Conservation (phyloP, 1,140 invertebrate genomes). For the Octopus bimaculoides region DNA sequence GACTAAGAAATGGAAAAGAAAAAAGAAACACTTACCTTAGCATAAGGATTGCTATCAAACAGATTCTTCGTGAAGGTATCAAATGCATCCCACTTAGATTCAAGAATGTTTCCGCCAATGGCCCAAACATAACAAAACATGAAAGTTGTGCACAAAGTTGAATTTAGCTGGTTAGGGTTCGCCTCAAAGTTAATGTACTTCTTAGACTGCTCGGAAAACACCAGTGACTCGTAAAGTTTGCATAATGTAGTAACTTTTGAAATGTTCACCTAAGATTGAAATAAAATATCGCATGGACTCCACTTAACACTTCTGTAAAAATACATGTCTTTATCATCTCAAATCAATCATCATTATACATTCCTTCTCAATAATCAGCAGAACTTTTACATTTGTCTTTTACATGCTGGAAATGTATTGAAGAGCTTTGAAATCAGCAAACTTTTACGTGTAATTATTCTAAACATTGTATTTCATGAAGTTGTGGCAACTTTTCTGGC, state of each 20-base stretch:
- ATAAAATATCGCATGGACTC: background rate
- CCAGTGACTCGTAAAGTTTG: constrained; percentile 68
- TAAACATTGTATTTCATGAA: too few species aligned
- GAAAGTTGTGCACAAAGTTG: constrained; percentile 61
- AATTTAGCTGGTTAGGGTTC: constrained; percentile 52
- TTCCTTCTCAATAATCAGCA: too few species aligned
- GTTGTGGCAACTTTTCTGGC: too few species aligned
- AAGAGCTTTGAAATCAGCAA: too few species aligned
- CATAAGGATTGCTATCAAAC: background rate
- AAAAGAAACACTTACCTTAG: background rate
- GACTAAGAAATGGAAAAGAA: too few species aligned
- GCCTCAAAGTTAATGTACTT: constrained; percentile 46
- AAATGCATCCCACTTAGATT: background rate
- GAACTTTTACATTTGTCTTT: too few species aligned
- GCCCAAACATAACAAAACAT: constrained; percentile 55
- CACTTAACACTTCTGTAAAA: too few species aligned
- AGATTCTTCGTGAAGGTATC: background rate
- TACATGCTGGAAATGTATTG: too few species aligned
- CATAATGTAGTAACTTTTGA: constrained; percentile 77
- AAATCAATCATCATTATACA: too few species aligned
- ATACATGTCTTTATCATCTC: too few species aligned
- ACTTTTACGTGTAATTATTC: too few species aligned
- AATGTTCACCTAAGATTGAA: constrained; percentile 69
- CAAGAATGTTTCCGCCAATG: constrained; percentile 47
- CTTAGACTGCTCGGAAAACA: constrained; percentile 53